A percentile compares a stretch with the other conserved stretches of the same genome.
phyloP scores from a whole-genome alignment of 2,888 invertebrate genomes.

The Mesochorus sp. region DNA sequence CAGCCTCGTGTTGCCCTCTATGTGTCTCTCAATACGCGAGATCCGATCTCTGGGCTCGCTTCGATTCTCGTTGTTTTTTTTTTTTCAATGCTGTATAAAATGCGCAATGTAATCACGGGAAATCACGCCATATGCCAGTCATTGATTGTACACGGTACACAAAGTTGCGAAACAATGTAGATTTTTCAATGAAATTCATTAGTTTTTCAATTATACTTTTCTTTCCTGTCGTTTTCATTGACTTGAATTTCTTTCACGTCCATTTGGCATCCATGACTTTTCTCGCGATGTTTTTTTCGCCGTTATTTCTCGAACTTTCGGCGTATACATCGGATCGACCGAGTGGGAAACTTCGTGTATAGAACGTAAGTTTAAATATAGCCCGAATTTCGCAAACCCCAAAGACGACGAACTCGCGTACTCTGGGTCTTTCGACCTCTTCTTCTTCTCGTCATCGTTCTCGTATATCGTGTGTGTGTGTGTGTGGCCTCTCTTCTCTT shows the following conservation, averaged over 20 bases:
- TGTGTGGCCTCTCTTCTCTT: too few species aligned
- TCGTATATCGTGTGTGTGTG: too few species aligned
- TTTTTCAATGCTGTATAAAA: background rate
- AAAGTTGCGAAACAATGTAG: too few species aligned
- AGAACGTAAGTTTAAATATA: slow-evolving; percentile 52
- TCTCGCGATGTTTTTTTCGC: slow-evolving; percentile 26
- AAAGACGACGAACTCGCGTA: slow-evolving; percentile 29
- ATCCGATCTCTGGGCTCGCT: background rate
- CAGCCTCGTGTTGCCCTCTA: background rate
- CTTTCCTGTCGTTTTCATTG: slow-evolving; percentile 12
- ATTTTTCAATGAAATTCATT: too few species aligned
- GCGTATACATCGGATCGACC: background rate
- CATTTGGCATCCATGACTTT: slow-evolving; percentile 22
- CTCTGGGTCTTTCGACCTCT: slow-evolving; percentile 46
- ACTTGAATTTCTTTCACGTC: slow-evolving; percentile 19
- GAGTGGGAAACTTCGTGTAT: too few species aligned
- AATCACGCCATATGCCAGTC: too few species aligned
- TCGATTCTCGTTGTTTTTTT: background rate
- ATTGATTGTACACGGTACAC: too few species aligned
- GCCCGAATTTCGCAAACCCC: slow-evolving; percentile 46
- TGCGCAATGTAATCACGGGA: background rate
- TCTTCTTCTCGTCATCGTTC: slow-evolving; percentile 21
- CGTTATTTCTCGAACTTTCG: slow-evolving; percentile 9
- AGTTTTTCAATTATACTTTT: too few species aligned
- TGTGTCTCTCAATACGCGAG: background rate